phyloP scores from a whole-genome alignment of 2,797 vertebrate genomes.

The Coluber constrictor region DNA sequence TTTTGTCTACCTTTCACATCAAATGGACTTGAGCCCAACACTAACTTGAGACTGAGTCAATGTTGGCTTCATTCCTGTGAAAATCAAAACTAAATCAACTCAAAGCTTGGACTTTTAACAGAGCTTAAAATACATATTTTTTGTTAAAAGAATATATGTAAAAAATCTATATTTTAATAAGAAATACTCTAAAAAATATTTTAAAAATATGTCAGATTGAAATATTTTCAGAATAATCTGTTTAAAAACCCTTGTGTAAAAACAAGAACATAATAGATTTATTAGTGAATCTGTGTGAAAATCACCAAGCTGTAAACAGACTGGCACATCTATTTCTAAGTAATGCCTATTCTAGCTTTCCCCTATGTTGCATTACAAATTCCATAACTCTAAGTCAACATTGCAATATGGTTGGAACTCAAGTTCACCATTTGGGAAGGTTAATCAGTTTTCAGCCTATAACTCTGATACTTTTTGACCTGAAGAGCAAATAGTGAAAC shows the following conservation, averaged over 20 bases:
- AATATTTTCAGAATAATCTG: not conserved
- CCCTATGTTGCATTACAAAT: not conserved
- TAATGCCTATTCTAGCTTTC: not conserved
- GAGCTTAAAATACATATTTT: no score
- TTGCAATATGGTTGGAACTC: not conserved
- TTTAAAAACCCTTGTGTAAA: not conserved
- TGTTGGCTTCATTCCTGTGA: not conserved
- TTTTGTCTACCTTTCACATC: not conserved
- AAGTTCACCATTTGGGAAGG: not conserved
- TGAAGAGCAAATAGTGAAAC: constrained; percentile 6
- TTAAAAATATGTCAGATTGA: not conserved
- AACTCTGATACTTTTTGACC: not conserved
- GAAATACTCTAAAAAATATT: not conserved
- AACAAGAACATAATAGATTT: not conserved
- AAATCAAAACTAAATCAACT: not conserved
- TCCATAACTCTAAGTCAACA: not conserved
- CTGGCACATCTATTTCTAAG: not conserved
- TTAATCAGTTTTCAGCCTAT: not conserved
- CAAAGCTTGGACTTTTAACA: not conserved
- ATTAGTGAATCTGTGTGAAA: not conserved
- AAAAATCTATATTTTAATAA: not conserved
- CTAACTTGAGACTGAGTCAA: not conserved
- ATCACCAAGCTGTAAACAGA: not conserved
- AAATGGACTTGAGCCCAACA: not conserved
- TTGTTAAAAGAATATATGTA: not conserved